Conservation (phyloP, 2,113 vertebrate genomes). For the Poeciliopsis occidentalis region DNA sequence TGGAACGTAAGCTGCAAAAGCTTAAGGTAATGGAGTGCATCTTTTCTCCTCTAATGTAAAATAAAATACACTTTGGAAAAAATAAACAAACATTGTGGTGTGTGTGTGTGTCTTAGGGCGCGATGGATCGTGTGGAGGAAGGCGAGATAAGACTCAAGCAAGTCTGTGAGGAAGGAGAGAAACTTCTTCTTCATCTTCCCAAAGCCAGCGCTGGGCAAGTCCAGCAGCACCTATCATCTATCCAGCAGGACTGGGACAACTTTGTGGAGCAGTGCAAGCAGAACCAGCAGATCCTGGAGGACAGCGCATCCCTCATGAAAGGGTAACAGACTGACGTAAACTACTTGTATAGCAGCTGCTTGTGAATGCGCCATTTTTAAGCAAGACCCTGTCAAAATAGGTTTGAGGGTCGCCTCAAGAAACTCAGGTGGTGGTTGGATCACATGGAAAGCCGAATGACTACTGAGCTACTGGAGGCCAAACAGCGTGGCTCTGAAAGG, state of each 20-base stretch:
- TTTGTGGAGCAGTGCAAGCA: conserved; percentile 89
- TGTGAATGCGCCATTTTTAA: neutral
- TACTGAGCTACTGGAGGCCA: conserved; percentile 85
- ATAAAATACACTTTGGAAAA: neutral
- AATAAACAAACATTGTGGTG: conserved; percentile 1
- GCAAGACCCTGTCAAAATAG: conserved; percentile 63
- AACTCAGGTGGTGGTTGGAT: conserved; percentile 88
- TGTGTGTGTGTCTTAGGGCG: conserved; percentile 73
- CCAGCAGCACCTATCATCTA: conserved; percentile 88
- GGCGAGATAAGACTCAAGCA: conserved; percentile 86
- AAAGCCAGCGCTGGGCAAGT: conserved; percentile 86
- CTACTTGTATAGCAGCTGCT: neutral
- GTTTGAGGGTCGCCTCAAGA: conserved; percentile 90
- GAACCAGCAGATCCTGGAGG: conserved; percentile 88
- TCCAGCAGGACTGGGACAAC: conserved; percentile 90
- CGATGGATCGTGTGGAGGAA: conserved; percentile 86
- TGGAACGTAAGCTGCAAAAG: conserved; percentile 89
- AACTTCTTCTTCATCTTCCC: conserved; percentile 86
- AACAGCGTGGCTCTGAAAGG: conserved; percentile 87
- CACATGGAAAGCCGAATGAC: conserved; percentile 89
- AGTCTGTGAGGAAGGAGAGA: conserved; percentile 90
- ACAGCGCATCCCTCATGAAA: conserved; percentile 84
- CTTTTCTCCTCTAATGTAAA: neutral
- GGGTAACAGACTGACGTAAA: conserved; percentile 57
- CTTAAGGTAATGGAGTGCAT: conserved; percentile 83